Evolutionary conservation across 2,888 invertebrate species (phyloP), one percentile per base, ranked within the genome.

Genomic region (Nowickia ferox): DNA sequence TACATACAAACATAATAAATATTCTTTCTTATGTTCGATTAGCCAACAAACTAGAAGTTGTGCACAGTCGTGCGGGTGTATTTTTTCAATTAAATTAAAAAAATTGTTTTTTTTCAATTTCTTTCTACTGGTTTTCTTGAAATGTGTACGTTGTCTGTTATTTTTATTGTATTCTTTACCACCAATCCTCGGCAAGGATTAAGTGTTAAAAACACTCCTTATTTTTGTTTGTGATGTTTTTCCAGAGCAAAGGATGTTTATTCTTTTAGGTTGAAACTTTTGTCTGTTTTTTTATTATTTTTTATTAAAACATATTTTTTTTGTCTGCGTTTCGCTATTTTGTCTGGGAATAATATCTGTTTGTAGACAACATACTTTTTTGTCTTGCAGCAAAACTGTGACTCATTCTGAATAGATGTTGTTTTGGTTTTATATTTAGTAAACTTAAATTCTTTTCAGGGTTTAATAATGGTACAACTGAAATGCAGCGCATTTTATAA

Each of bases 151-250:
- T 66, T n/a, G 53, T 66, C 30, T 48, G 46, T 63, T n/a, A 8
- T 19, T 46, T 48, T 57, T 13, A 46, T 19, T 59, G 1, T 55
- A 19, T 75, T n/a, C 15, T 75, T 84, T 79, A 17, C 40, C 46
- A 55, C 40, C 48, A 66, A 78, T 77, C 48, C 68, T 74, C 57
- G 61, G 15, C 61, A 69, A 82, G 83, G 83, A 83, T 82, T 82
- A 59, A 48, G 66, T 76, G 46, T 48, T 46, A 66, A 80, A 77
- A 80, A 80, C 86, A 86, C 86, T 86, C 86, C 86, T 79, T 83
- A 55, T 40, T 83, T 83, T 69, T 57, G 5, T 59, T 51, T 15
- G n/a, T 42, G 30, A 76, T 76, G 46, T 76, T 74, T 71, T 79
- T 44, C 17, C 15, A 53, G 9, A 44, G 44, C n/a, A 74, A 77